phyloP scores from a whole-genome alignment of 1,140 invertebrate species.

The Dryas iulia region DNA sequence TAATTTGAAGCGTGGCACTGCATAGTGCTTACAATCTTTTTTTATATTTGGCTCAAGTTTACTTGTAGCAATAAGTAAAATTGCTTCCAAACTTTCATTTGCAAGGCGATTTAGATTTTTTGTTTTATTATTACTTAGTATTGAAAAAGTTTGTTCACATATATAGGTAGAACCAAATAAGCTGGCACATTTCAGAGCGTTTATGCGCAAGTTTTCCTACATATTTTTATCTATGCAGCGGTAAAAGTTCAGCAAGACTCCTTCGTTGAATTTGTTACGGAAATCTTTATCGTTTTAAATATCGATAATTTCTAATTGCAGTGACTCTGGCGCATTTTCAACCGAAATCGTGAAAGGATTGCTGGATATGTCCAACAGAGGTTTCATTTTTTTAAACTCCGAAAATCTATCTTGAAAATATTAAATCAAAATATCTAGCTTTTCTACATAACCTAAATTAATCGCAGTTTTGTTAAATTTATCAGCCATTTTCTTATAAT shows the following conservation, averaged over 20 bases:
- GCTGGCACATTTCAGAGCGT: conserved; percentile 43
- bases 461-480: conserved; percentile 38
- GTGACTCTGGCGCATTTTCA: conserved; percentile 18
- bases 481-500: conserved; percentile 45
- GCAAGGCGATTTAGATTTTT: too few relatives aligned
- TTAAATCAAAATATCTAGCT: conserved; percentile 47
- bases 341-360: conserved; percentile 34
- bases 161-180: conserved; percentile 49
- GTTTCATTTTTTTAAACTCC: conserved; percentile 38
- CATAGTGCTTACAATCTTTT: too few relatives aligned
- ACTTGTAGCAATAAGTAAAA: too few relatives aligned
- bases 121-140: too few relatives aligned
- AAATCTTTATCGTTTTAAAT: conserved; percentile 32
- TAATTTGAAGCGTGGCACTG: too few relatives aligned
- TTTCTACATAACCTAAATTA: conserved; percentile 40
- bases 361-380: conserved; percentile 39
- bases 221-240: too few relatives aligned
- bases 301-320: conserved; percentile 7
- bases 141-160: conserved; percentile 37
- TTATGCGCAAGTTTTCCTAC: conserved; percentile 35
- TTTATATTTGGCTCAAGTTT: too few relatives aligned
- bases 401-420: conserved; percentile 40
- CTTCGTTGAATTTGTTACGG: conserved; percentile 36
- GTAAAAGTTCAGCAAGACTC: conserved; percentile 33
- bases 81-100: too few relatives aligned